Evolutionary conservation across 2,113 vertebrate species (phyloP), one percentile per base, ranked within the genome.

Genomic region (Ammodramus savannarum): DNA sequence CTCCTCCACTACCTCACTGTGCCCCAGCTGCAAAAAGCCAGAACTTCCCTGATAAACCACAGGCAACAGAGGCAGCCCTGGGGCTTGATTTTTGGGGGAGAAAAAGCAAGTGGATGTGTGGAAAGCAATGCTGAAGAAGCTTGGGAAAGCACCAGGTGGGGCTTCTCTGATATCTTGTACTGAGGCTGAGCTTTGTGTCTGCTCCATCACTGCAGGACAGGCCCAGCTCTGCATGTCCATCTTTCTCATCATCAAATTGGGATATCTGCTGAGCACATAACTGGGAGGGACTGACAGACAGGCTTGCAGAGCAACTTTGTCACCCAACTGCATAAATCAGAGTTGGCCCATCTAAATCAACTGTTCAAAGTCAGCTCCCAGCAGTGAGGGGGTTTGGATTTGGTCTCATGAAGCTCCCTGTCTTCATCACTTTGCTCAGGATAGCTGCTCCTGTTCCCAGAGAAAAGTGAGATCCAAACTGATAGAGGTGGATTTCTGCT

Each of bases 1-100:
- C 32, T 57, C 15, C 59, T 38, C 31, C 3, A 3, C 36, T 23
- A 11, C 31, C 52, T 87, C 1, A 0, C 0, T 0, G 19, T 74
- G 27, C 25, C 36, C 27, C 95, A 91, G 78, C 55, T 80, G 48
- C 41, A 63, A 44, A 68, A 54, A 73, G 3, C 4, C 66, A 46
- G 22, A 83, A 16, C 25, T n/a, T 51, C 19, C 31, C 7, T 3
- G 16, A 55, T 46, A 49, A 73, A 74, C 3, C n/a, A 43, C 1
- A 25, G 6, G 10, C 4, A 2, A 15, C 46, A 78, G 48, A 59
- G 69, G 48, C 22, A 62, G 6, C 27, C 41, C 36, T 1, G 1
- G 0, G 8, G 66, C 20, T 36, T 13, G 58, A 29, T 36, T 82
- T 61, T 68, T 13, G 11, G 22, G 52, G 52, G 6, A 54, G 18